These are phyloP conservation scores for Montipora capitata DNA, from an alignment of 92 coral and sea anemone species.

Conservation along the genomic window DNA sequence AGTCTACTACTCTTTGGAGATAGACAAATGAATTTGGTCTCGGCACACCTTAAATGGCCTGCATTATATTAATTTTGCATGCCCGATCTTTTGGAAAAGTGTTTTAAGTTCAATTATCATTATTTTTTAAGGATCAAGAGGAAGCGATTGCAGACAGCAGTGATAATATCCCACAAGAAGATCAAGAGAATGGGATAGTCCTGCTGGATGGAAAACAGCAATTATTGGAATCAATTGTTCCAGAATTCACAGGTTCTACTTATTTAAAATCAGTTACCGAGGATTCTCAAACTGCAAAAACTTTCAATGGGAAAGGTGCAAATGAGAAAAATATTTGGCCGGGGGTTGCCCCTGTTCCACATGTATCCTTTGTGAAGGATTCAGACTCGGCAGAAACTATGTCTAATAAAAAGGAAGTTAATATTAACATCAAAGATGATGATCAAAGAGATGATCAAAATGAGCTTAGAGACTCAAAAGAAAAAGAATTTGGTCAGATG, in stretches of 20 bases:
- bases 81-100: too few species aligned
- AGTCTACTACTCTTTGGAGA: too few species aligned
- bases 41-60: too few species aligned
- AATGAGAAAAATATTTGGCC: not conserved
- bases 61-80: too few species aligned
- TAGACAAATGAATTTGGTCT: too few species aligned
- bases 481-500: not conserved
- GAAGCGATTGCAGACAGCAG: not conserved
- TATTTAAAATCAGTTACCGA: constrained; percentile 15
- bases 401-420: not conserved
- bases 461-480: not conserved
- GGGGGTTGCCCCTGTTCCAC: not conserved
- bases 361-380: not conserved
- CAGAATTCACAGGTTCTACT: not conserved
- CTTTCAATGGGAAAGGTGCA: not conserved
- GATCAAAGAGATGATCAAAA: not conserved
- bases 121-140: not conserved
- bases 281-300: constrained; percentile 6
- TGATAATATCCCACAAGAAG: not conserved
- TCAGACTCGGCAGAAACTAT: not conserved
- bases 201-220: not conserved
- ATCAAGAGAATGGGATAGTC: not conserved
- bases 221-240: not conserved
- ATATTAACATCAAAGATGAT: not conserved
- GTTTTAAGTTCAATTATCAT: not conserved